Conservation (phyloP, 1,140 invertebrate species). For the Parapsyche elsis region DNA sequence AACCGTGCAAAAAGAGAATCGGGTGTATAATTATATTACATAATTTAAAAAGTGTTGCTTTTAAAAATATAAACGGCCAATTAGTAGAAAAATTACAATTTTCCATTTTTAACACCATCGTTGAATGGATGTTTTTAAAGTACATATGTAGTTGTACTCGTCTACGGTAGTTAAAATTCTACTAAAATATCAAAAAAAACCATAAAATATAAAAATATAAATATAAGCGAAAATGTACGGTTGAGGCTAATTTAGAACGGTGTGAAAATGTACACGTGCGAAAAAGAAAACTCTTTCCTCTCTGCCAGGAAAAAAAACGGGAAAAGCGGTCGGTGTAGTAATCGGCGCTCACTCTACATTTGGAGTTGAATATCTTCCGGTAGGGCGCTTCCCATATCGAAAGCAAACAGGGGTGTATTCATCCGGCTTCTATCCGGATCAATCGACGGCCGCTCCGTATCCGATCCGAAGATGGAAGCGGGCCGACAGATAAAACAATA, state of each 20-base stretch:
- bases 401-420: not conserved
- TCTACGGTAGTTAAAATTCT: too few relatives aligned
- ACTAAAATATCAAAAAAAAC: too few relatives aligned
- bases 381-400: not conserved
- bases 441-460: not conserved
- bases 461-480: slow-evolving; percentile 3
- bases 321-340: not conserved
- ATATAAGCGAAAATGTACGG: not conserved
- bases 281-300: not conserved
- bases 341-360: slow-evolving; percentile 3
- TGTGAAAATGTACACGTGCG: not conserved
- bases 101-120: too few relatives aligned
- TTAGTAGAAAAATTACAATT: too few relatives aligned
- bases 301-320: too few relatives aligned
- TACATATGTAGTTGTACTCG: too few relatives aligned
- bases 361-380: slow-evolving; percentile 12
- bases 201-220: not conserved
- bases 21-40: too few relatives aligned
- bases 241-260: not conserved
- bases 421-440: slow-evolving; percentile 3
- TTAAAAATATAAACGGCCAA: too few relatives aligned
- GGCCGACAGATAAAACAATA: slow-evolving; percentile 46
- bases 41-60: too few relatives aligned
- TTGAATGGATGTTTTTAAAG: too few relatives aligned
- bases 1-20: too few relatives aligned